A percentile compares a stretch with the other conserved stretches of the same genome.
Evolutionary conservation across 2,113 vertebrate species (phyloP).

Genomic region (Cryptomyrus ogoouensis): DNA sequence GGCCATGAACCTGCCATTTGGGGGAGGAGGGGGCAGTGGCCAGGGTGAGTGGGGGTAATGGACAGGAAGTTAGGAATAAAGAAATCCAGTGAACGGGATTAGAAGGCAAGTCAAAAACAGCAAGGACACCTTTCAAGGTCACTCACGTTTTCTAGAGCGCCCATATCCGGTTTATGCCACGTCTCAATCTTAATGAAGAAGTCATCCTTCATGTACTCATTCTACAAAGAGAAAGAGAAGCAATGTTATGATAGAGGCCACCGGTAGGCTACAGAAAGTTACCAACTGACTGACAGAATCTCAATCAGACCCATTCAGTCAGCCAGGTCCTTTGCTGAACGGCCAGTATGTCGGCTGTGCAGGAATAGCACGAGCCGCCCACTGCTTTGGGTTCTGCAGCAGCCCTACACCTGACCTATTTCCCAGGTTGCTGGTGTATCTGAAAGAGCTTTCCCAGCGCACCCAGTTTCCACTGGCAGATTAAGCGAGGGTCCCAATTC

Average conservation of each 20-base stretch:
- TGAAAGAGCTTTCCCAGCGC: neutral
- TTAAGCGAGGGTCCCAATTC: neutral
- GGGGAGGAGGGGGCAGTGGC: neutral
- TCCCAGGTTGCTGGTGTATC: neutral
- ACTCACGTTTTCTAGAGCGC: slow-evolving; percentile 89
- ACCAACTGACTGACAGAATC: neutral
- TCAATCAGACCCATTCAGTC: neutral
- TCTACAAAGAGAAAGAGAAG: slow-evolving; percentile 58
- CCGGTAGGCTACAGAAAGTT: neutral
- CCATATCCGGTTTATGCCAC: slow-evolving; percentile 95
- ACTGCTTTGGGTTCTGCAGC: neutral
- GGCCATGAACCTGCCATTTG: slow-evolving; percentile 74
- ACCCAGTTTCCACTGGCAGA: neutral
- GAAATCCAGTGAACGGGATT: neutral
- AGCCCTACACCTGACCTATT: neutral
- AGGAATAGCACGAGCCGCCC: neutral
- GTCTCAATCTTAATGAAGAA: slow-evolving; percentile 99
- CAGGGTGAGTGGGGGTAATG: neutral
- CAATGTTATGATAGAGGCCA: neutral
- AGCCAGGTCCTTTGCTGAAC: neutral
- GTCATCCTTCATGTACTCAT: slow-evolving; percentile 98
- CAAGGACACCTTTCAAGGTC: neutral
- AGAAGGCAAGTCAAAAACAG: neutral
- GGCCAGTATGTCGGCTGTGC: neutral
- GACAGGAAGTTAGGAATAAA: neutral